Evolutionary conservation across 2,888 invertebrate genomes (phyloP).

Genomic region (Ischnura elegans): DNA sequence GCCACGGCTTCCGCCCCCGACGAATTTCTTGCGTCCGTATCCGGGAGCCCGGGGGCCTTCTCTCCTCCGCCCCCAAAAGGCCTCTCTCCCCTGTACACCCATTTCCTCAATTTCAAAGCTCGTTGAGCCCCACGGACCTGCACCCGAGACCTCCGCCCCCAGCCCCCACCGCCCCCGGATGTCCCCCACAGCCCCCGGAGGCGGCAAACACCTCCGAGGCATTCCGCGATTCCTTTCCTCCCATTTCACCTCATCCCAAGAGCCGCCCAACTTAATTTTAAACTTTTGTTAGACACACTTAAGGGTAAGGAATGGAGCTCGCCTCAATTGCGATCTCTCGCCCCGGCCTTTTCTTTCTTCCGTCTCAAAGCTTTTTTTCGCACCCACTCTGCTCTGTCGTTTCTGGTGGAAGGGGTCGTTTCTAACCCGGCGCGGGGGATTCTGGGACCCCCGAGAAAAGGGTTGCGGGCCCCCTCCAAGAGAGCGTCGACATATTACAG

Average conservation of each 20-base stretch:
- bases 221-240: not conserved
- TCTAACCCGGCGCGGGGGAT: not conserved
- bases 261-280: not conserved
- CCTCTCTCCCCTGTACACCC: not conserved
- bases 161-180: not conserved
- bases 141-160: not conserved
- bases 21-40: constrained; percentile 36
- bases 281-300: not conserved
- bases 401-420: no score
- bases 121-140: not conserved
- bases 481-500: not conserved
- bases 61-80: not conserved
- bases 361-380: not conserved
- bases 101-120: constrained; percentile 49
- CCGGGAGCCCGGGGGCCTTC: not conserved
- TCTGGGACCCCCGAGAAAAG: not conserved
- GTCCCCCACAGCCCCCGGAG: not conserved
- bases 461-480: not conserved
- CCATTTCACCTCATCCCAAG: not conserved
- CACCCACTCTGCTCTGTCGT: not conserved
- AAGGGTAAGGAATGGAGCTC: not conserved
- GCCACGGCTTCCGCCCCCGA: not conserved
- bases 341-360: no score
- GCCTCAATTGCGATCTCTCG: not conserved
- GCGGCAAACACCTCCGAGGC: not conserved